Evolutionary conservation across 2,113 vertebrate genomes (phyloP).

Genomic region (Micromys minutus): DNA sequence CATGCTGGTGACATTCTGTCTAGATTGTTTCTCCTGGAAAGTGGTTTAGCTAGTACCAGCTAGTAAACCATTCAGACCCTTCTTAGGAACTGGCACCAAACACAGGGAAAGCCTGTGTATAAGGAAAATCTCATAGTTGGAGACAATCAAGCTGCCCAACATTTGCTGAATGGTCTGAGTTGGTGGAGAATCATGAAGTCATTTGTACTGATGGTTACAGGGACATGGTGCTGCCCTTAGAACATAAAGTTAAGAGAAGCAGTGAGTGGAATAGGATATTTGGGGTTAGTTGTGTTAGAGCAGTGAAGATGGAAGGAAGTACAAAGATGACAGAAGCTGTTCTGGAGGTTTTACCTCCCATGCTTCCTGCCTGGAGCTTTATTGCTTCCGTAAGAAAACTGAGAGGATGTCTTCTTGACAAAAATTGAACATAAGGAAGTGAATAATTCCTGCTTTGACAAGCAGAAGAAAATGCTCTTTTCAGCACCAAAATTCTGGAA

Average conservation of each 20-base stretch:
- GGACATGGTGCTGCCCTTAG: background rate
- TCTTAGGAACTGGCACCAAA: constrained; percentile 53
- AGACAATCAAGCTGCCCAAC: background rate
- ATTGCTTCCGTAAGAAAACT: background rate
- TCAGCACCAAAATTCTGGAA: background rate
- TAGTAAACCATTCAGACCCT: constrained; percentile 19
- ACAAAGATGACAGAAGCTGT: background rate
- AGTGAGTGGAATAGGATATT: background rate
- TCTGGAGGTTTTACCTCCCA: background rate
- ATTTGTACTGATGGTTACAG: background rate
- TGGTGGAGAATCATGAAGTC: background rate
- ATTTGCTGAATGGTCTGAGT: background rate
- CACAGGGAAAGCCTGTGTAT: constrained; percentile 15
- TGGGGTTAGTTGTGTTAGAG: background rate
- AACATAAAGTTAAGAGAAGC: background rate
- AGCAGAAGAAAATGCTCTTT: background rate
- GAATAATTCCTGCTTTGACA: background rate
- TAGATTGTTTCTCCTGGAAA: constrained; percentile 6
- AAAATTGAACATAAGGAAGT: background rate
- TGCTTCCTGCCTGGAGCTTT: background rate
- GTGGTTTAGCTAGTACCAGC: background rate
- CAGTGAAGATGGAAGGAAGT: background rate
- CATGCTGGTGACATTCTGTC: background rate
- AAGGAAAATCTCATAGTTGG: background rate
- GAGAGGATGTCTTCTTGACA: background rate